phyloP scores from a whole-genome alignment of 2,797 vertebrate genomes.

The Lepus townsendii region DNA sequence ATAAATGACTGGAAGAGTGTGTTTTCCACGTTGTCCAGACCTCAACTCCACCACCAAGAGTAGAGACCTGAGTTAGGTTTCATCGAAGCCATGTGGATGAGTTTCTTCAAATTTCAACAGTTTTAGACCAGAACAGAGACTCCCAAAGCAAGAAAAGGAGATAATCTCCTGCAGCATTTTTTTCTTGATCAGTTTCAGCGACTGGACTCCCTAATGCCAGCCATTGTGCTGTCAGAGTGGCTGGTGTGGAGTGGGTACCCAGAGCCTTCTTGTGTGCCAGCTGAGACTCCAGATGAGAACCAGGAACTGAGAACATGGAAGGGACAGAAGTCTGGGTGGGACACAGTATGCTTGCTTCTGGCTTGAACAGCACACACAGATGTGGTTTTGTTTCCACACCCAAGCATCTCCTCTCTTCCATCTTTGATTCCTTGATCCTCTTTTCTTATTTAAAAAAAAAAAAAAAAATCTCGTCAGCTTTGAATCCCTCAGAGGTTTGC shows the following conservation, averaged over 20 bases:
- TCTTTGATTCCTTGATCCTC: slow-evolving; percentile 24
- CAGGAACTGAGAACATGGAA: not conserved
- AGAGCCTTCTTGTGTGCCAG: not conserved
- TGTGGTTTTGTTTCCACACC: slow-evolving; percentile 1
- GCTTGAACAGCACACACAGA: not conserved
- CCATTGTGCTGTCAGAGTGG: not conserved
- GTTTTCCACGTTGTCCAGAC: not conserved
- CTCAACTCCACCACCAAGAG: not conserved
- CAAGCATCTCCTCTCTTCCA: not conserved
- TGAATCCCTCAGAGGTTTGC: slow-evolving; percentile 34
- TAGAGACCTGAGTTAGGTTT: not conserved
- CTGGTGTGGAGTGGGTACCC: not conserved
- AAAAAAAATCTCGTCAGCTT: not conserved
- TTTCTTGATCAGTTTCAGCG: not conserved
- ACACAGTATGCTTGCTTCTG: not conserved
- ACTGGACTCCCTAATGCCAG: not conserved
- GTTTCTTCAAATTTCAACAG: not conserved
- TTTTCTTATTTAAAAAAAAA: slow-evolving; percentile 31
- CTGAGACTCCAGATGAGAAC: not conserved
- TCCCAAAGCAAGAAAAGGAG: not conserved
- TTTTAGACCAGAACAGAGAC: not conserved
- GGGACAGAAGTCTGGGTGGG: not conserved
- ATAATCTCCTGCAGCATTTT: not conserved
- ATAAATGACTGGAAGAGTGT: not conserved
- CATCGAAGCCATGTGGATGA: not conserved